Evolutionary conservation across 2,888 invertebrate species (phyloP).

Genomic region (Melinaea marsaeus): DNA sequence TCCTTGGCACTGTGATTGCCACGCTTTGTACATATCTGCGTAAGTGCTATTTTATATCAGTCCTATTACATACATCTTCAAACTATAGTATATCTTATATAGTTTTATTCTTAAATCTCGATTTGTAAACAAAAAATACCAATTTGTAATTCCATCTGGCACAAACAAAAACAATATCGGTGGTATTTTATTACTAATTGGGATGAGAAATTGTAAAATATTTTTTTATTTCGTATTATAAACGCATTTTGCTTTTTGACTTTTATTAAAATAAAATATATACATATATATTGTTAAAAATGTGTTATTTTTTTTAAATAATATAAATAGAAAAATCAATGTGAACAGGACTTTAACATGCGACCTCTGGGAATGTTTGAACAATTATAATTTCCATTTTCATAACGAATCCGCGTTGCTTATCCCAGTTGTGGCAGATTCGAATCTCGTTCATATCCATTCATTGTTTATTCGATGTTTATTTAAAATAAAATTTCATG

Average conservation of each 20-base stretch:
- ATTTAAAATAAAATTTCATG: too few relatives aligned
- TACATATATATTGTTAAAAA: too few relatives aligned
- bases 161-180: not conserved
- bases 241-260: not conserved
- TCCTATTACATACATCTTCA: not conserved
- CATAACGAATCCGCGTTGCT: too few relatives aligned
- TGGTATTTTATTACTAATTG: not conserved
- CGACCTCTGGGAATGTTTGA: too few relatives aligned
- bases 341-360: too few relatives aligned
- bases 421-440: too few relatives aligned
- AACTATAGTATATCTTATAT: not conserved
- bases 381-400: too few relatives aligned
- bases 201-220: not conserved
- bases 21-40: slow-evolving; percentile 83
- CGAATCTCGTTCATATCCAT: too few relatives aligned
- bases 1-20: slow-evolving; percentile 90
- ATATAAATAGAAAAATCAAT: too few relatives aligned
- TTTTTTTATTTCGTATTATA: not conserved
- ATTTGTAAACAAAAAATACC: not conserved
- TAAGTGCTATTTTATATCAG: slow-evolving; percentile 56
- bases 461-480: too few relatives aligned
- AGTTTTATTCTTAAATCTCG: not conserved
- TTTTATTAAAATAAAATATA: too few relatives aligned
- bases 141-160: not conserved
- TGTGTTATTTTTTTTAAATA: too few relatives aligned